Evolutionary conservation across 2,888 invertebrate species (phyloP).

Genomic region (Nemurella pictetii): DNA sequence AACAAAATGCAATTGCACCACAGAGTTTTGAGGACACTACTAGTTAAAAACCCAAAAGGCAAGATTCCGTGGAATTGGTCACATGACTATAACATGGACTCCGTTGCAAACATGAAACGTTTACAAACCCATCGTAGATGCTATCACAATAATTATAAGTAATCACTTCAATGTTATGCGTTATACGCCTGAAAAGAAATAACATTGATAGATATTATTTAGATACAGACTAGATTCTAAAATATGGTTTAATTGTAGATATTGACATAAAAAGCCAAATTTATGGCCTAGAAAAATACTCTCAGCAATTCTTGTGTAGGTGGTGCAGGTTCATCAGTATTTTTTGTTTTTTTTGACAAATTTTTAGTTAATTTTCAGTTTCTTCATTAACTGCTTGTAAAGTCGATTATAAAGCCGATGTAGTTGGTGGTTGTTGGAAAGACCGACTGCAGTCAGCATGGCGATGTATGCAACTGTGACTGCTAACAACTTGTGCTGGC

Average conservation of each 20-base stretch:
- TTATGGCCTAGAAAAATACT: background rate
- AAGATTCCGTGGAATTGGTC: too few relatives aligned
- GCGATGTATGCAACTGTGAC: constrained; percentile 66
- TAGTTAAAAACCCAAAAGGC: too few relatives aligned
- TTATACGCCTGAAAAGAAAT: too few relatives aligned
- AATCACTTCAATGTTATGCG: too few relatives aligned
- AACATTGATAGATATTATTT: background rate
- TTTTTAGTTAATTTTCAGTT: constrained; percentile 6
- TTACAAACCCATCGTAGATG: too few relatives aligned
- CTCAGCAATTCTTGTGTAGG: background rate
- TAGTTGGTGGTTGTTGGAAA: constrained; percentile 65
- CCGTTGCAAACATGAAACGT: too few relatives aligned
- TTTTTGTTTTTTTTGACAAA: background rate
- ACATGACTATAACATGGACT: too few relatives aligned
- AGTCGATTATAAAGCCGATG: constrained; percentile 61
- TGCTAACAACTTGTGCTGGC: constrained; percentile 62
- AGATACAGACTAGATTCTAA: background rate
- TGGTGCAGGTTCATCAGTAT: too few relatives aligned
- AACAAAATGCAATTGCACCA: too few relatives aligned
- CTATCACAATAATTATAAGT: too few relatives aligned
- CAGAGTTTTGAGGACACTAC: too few relatives aligned
- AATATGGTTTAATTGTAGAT: background rate
- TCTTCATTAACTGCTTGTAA: constrained; percentile 49
- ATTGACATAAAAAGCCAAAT: background rate
- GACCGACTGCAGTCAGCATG: constrained; percentile 65